Base-by-base conservation (phyloP, 2,797 vertebrate genomes). In the Cynodonichthys magdalenae region DNA sequence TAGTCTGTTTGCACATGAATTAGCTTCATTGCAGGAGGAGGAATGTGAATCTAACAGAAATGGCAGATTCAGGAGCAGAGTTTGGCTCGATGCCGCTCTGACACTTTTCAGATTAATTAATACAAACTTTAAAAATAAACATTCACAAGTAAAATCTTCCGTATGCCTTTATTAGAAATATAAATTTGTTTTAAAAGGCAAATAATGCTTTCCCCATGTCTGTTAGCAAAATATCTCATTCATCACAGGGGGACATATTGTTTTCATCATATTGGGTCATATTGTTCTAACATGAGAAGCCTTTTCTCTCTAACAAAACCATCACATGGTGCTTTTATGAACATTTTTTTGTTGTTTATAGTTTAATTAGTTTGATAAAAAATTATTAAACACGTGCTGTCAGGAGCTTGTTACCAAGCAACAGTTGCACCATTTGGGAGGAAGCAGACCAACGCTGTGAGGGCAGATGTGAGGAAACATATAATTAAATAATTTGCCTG, bases 401-500 rank as follows among this genome's bases (percentile, higher is more conserved):
- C n/a, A 0, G 17, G 20, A 47, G 27, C 47, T 44, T 29, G 49
- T 77, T 69, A 57, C 61, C 53, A 39, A 47, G 61, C 70, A 75
- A 62, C 73, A 29, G 57, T 48, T 53, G 18, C n/a, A 39, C 14
- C 52, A 0, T 50, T 63, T 63, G 18, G 15, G 20, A 54, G 46
- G 29, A 52, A 7, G 44, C 27, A 9, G 31, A 11, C 12, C 5
- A 6, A 28, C 0, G n/a, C 17, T 31, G 19, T 0, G 50, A 45
- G 31, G 42, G 27, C 41, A 29, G 51, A 66, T 63, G 49, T 59
- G 48, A 41, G 48, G 10, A 47, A 55, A 27, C 34, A 9, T 10
- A 10, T 11, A 36, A 36, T 36, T 36, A 36, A 36, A 36, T 10
- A 36, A 36, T 31, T 31, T 3, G 29, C 29, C 3, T 5, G 1